Percentiles rank a stretch among this genome's conserved stretches.
These are phyloP conservation scores for Liparis tanakae DNA, from an alignment of 2,797 vertebrate genomes.

Conservation along the genomic window DNA sequence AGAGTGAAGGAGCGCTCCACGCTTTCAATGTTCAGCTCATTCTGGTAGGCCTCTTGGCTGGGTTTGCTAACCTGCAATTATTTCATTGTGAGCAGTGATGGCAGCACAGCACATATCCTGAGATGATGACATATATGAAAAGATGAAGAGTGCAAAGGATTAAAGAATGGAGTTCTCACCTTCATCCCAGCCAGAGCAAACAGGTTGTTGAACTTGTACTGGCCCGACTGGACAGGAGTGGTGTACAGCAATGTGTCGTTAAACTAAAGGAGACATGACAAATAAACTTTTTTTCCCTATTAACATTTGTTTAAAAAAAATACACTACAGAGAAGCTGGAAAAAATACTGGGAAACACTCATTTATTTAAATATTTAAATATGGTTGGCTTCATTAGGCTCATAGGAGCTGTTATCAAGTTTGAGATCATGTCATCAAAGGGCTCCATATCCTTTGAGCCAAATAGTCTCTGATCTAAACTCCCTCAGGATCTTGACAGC, in stretches of 20 bases:
- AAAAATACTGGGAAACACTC: not conserved
- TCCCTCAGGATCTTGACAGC: not conserved
- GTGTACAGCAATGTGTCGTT: constrained; percentile 94
- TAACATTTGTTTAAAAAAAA: not conserved
- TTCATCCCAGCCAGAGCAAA: constrained; percentile 94
- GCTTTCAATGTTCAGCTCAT: constrained; percentile 96
- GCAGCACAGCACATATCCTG: not conserved
- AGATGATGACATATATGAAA: not conserved
- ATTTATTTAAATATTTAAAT: not conserved
- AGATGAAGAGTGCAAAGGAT: not conserved
- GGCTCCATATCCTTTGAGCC: not conserved
- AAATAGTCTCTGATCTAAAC: not conserved
- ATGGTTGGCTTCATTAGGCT: not conserved
- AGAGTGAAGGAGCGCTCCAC: constrained; percentile 97
- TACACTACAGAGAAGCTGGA: not conserved
- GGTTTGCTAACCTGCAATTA: constrained; percentile 92
- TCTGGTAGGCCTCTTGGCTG: constrained; percentile 93
- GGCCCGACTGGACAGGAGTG: constrained; percentile 91
- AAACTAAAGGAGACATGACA: constrained; percentile 84
- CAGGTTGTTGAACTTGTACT: constrained; percentile 95
- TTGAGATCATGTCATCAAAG: not conserved
- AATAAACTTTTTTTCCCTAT: constrained; percentile 1
- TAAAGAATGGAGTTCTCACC: constrained; percentile 76
- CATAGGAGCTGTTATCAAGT: not conserved
- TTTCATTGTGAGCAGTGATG: constrained; percentile 28